phyloP scores from a whole-genome alignment of 2,888 invertebrate genomes.

The Priocnemis perturbator region DNA sequence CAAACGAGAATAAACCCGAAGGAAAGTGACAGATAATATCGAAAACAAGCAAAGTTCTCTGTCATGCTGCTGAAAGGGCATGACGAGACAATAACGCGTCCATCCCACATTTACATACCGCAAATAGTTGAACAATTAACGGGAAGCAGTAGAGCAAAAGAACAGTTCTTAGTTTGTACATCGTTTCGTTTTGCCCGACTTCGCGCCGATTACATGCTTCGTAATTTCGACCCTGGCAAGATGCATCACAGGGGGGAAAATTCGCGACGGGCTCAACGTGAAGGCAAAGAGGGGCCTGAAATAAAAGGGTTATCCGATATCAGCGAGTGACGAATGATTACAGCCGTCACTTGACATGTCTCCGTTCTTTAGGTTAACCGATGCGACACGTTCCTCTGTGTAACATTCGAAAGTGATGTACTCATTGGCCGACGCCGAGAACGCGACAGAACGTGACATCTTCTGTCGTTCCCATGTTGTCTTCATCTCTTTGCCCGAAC shows the following conservation, averaged over 20 bases:
- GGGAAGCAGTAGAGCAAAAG: conserved; percentile 28
- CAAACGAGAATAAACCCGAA: no score
- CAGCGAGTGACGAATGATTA: no score
- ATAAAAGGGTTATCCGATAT: no score
- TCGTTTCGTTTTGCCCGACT: conserved; percentile 31
- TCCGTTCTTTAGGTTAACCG: no score
- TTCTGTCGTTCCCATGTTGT: no score
- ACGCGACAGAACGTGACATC: no score
- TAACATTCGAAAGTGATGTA: background rate
- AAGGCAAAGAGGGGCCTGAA: no score
- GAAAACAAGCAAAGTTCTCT: background rate
- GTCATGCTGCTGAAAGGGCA: no score
- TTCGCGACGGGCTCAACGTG: background rate
- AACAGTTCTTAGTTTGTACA: conserved; percentile 42
- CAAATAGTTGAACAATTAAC: conserved; percentile 27
- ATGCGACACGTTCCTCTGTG: background rate
- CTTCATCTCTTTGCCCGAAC: no score
- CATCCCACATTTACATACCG: conserved; percentile 36
- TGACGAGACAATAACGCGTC: background rate
- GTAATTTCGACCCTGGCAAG: conserved; percentile 24
- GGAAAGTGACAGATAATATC: background rate
- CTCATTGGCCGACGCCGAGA: background rate
- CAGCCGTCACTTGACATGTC: no score
- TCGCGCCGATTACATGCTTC: conserved; percentile 36
- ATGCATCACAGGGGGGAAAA: conserved; percentile 8